These are phyloP conservation scores for Taurulus bubalis DNA, from an alignment of 2,113 vertebrate genomes.

Conservation along the genomic window DNA sequence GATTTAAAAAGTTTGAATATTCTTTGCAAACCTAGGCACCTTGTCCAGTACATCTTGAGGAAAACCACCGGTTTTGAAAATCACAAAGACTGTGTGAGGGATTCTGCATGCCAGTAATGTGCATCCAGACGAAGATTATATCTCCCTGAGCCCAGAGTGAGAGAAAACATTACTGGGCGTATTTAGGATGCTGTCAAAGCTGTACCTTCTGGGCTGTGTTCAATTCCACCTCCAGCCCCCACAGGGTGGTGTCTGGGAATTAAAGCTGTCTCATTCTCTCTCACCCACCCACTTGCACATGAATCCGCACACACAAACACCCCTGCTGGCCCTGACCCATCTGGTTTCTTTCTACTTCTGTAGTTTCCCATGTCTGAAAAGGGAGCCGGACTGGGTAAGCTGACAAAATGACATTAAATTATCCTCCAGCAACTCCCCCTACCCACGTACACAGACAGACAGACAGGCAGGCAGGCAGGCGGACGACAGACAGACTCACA, in stretches of 20 bases:
- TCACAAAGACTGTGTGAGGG: constrained; percentile 31
- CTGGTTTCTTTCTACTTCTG: constrained; percentile 74
- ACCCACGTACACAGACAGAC: constrained; percentile 51
- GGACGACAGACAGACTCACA: constrained; percentile 6
- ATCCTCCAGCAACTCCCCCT: constrained; percentile 65
- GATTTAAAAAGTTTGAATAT: too few relatives aligned
- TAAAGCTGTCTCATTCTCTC: constrained; percentile 70
- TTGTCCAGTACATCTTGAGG: not conserved
- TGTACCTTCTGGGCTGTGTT: constrained; percentile 73
- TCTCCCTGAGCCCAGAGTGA: constrained; percentile 55
- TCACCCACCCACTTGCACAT: constrained; percentile 69
- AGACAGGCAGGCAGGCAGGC: constrained; percentile 31
- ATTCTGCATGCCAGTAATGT: constrained; percentile 36
- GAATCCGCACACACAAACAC: constrained; percentile 71
- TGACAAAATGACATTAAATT: constrained; percentile 78
- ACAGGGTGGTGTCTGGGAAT: constrained; percentile 73
- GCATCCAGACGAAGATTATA: constrained; percentile 61
- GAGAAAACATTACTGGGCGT: constrained; percentile 71
- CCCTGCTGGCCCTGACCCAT: constrained; percentile 72
- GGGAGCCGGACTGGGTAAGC: constrained; percentile 62
- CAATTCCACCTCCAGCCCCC: constrained; percentile 74
- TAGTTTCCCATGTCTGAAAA: constrained; percentile 68
- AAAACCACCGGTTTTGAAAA: constrained; percentile 38
- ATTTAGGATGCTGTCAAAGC: constrained; percentile 78
- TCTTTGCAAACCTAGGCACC: not conserved